Conservation (phyloP, 2,888 invertebrate species). For the Leptogaster cylindrica region DNA sequence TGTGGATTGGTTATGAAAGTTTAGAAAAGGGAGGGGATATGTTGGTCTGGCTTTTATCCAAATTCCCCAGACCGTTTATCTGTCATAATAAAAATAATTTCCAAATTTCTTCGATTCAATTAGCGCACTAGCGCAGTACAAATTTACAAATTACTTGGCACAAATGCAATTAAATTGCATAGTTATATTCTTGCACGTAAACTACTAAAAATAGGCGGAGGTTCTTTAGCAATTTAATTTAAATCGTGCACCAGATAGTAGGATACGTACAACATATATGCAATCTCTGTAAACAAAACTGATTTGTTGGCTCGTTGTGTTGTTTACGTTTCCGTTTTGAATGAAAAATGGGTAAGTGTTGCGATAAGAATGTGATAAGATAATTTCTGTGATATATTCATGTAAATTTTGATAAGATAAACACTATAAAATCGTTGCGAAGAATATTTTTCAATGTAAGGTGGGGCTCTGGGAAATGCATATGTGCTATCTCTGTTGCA, state of each 20-base stretch:
- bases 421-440: neutral
- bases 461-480: conserved; percentile 18
- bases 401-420: conserved; percentile 14
- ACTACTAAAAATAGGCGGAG: conserved; percentile 14
- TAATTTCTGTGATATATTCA: neutral
- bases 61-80: too few relatives aligned
- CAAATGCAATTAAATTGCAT: neutral
- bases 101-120: conserved; percentile 9
- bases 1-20: too few relatives aligned
- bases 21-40: too few relatives aligned
- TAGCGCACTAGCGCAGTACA: conserved; percentile 18
- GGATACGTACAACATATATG: too few relatives aligned
- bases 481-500: conserved; percentile 9
- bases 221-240: neutral
- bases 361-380: too few relatives aligned
- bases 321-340: neutral
- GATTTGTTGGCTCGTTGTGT: neutral
- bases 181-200: neutral
- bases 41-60: too few relatives aligned
- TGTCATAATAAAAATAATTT: conserved; percentile 31
- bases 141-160: conserved; percentile 16
- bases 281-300: conserved; percentile 17
- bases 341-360: conserved; percentile 30
- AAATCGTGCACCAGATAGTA: neutral
- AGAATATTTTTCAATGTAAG: neutral